Base-by-base conservation (phyloP, 2,888 invertebrate genomes). In the Drosophila merina region DNA sequence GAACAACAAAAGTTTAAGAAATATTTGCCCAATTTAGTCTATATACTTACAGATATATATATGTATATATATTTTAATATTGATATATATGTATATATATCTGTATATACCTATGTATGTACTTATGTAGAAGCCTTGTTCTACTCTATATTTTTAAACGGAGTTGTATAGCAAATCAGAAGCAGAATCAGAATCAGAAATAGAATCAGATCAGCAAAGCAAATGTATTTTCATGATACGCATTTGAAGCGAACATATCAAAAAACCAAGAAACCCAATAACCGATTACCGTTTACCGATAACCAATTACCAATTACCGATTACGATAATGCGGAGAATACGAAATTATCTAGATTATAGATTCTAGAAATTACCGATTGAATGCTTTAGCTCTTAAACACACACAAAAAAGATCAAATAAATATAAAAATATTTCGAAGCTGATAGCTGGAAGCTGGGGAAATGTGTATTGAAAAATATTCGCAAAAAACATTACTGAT, bases 171-270 rank as follows among this genome's bases (percentile, higher is more conserved):
- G 63, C 49, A 62, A 45, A 47, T 58, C 26, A 36, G n/a, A 42
- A 38, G 20, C 20, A 20, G 20, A 20, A 20, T 20, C 20, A 62
- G 54, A 57, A 30, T 25, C 36, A 36, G n/a, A 42, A 38, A 36
- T n/a, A 33, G 48, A 31, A 50, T 36, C 51, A 63, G 59, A 31
- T 33, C 45, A 50, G 56, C 58, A 76, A 75, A 80, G 68, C 74
- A 74, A 83, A 81, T 80, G 83, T 81, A 84, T 79, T 78, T 82
- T 82, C 75, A 82, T 78, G 81, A 69, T 67, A 84, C 79, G 80
- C 80, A 80, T 82, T 82, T 82, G 79, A 81, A 84, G 81, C 77
- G 79, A 82, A 82, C 81, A 82, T 84, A 82, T 82, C 81, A 82
- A 82, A 84, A 20, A 20, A 20, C 1, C 20, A 20, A 20, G 20